A percentile compares a stretch with the other conserved stretches of the same genome.
phyloP scores from a whole-genome alignment of 2,113 vertebrate species.

The Zosterops pallidus region DNA sequence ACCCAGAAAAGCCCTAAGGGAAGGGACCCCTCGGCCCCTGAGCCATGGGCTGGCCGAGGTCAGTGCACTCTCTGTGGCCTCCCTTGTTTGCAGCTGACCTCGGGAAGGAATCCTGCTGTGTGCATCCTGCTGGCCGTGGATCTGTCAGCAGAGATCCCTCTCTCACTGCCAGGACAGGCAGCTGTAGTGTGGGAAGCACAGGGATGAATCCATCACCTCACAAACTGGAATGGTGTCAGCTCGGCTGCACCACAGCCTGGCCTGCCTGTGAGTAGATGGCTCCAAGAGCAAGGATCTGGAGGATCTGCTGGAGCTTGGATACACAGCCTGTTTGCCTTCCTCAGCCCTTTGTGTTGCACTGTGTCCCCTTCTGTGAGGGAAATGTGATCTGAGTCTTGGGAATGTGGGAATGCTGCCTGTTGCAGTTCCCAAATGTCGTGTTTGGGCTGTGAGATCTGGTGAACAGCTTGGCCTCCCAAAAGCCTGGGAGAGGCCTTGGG shows the following conservation, averaged over 20 bases:
- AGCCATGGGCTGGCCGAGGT: fast-evolving
- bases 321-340: neutral
- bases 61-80: neutral
- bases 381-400: neutral
- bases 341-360: neutral
- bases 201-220: neutral
- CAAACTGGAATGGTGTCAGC: neutral
- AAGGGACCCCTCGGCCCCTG: neutral
- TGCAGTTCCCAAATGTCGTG: neutral
- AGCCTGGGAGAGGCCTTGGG: neutral
- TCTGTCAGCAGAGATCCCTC: neutral
- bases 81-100: neutral
- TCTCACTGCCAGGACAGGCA: neutral
- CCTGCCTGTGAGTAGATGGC: neutral
- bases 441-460: neutral
- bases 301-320: neutral
- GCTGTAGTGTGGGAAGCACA: neutral
- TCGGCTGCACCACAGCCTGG: neutral
- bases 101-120: neutral
- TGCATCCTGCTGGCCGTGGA: neutral
- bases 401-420: neutral
- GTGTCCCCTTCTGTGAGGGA: neutral
- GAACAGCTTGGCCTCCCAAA: neutral
- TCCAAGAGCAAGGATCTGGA: neutral
- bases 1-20: fast-evolving